A percentile compares a stretch with the other conserved stretches of the same genome.
phyloP scores from a whole-genome alignment of 2,113 vertebrate species.

The Acrocephalus arundinaceus region DNA sequence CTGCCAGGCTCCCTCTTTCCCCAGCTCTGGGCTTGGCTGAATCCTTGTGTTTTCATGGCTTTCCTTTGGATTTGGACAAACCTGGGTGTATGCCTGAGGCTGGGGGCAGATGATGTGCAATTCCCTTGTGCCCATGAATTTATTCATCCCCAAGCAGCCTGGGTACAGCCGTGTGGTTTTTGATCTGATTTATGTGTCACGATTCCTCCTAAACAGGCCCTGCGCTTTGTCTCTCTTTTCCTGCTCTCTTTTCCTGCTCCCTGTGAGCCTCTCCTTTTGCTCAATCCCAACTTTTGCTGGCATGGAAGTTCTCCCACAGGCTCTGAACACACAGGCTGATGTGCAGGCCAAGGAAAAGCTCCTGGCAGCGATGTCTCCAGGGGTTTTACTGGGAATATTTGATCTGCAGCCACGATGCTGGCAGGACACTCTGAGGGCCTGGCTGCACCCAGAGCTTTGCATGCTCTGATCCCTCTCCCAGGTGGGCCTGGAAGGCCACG shows the following conservation, averaged over 20 bases:
- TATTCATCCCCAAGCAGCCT: background rate
- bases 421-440: background rate
- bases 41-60: background rate
- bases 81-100: background rate
- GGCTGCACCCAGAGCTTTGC: background rate
- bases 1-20: background rate
- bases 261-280: background rate
- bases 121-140: background rate
- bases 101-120: background rate
- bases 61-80: background rate
- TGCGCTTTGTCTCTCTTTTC: background rate
- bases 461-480: background rate
- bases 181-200: background rate
- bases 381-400: background rate
- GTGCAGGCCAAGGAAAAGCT: background rate
- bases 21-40: background rate
- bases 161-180: background rate
- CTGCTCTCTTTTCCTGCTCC: background rate
- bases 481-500: background rate
- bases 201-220: background rate
- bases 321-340: background rate
- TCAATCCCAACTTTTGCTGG: background rate
- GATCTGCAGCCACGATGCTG: background rate
- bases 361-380: background rate
- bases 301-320: background rate